phyloP scores from a whole-genome alignment of 2,113 vertebrate species.

The Brachyistius frenatus region DNA sequence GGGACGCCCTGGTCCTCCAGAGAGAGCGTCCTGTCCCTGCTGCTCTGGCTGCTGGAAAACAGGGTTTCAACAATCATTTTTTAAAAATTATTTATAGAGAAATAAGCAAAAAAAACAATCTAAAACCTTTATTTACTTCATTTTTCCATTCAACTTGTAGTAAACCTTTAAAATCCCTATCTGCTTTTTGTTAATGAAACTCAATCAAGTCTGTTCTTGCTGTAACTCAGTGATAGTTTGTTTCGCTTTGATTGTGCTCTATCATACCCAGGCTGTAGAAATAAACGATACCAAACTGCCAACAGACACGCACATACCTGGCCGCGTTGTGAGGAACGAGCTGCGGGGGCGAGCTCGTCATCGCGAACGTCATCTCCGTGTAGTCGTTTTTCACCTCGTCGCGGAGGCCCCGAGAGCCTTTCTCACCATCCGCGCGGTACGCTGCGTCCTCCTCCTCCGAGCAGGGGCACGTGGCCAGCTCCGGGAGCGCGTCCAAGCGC shows the following conservation, averaged over 20 bases:
- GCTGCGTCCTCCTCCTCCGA: slow-evolving; percentile 51
- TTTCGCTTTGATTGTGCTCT: too few relatives aligned
- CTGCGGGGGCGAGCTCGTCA: slow-evolving; percentile 85
- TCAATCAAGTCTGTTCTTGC: too few relatives aligned
- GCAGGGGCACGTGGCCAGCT: slow-evolving; percentile 79
- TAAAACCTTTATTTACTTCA: too few relatives aligned
- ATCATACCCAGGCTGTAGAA: too few relatives aligned
- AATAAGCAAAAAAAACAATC: background rate
- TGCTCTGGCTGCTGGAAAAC: slow-evolving; percentile 81
- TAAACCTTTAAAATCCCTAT: too few relatives aligned
- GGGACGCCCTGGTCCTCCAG: slow-evolving; percentile 78
- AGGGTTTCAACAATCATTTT: background rate
- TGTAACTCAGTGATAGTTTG: too few relatives aligned
- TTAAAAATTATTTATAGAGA: background rate
- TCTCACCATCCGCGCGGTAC: slow-evolving; percentile 69
- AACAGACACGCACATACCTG: slow-evolving; percentile 55
- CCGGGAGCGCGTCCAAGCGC: slow-evolving; percentile 82
- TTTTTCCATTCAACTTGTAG: too few relatives aligned
- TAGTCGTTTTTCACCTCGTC: slow-evolving; percentile 85
- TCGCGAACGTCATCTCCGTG: slow-evolving; percentile 91
- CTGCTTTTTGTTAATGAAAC: too few relatives aligned
- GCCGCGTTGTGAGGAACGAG: slow-evolving; percentile 84
- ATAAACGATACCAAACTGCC: too few relatives aligned
- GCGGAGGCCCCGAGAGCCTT: slow-evolving; percentile 62
- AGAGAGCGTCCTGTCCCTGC: slow-evolving; percentile 86